These are phyloP conservation scores for Luperina nickerlii DNA, from an alignment of 2,888 invertebrate species.

Conservation along the genomic window DNA sequence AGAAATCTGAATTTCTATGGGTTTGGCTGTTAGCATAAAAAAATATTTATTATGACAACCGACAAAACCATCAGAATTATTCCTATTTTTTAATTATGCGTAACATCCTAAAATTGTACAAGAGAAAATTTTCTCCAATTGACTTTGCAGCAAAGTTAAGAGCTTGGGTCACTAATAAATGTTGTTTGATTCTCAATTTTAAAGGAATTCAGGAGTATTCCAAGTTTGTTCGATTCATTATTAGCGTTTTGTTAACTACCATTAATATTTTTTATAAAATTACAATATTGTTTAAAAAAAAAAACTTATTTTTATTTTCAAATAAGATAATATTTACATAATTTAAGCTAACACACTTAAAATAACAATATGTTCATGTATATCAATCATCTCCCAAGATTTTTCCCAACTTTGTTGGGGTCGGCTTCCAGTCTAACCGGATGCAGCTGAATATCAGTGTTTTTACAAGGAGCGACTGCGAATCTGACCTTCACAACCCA, in stretches of 20 bases:
- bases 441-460: too few relatives aligned
- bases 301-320: too few relatives aligned
- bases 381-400: too few relatives aligned
- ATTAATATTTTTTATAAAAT: background rate
- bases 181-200: slow-evolving; percentile 46
- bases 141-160: slow-evolving; percentile 48
- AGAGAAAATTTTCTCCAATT: slow-evolving; percentile 32
- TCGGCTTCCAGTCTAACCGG: too few relatives aligned
- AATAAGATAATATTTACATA: too few relatives aligned
- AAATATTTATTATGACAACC: background rate
- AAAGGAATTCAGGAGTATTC: slow-evolving; percentile 22
- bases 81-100: slow-evolving; percentile 4
- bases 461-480: too few relatives aligned
- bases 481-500: too few relatives aligned
- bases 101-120: slow-evolving; percentile 23
- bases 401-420: too few relatives aligned
- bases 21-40: background rate
- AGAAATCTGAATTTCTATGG: background rate
- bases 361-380: too few relatives aligned
- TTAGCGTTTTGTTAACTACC: background rate
- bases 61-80: slow-evolving; percentile 9
- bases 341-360: too few relatives aligned
- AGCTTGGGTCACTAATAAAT: slow-evolving; percentile 43
- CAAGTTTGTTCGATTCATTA: slow-evolving; percentile 31
- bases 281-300: background rate